Evolutionary conservation across 92 coral and sea anemone species (phyloP).

Genomic region (Paramuricea clavata): DNA sequence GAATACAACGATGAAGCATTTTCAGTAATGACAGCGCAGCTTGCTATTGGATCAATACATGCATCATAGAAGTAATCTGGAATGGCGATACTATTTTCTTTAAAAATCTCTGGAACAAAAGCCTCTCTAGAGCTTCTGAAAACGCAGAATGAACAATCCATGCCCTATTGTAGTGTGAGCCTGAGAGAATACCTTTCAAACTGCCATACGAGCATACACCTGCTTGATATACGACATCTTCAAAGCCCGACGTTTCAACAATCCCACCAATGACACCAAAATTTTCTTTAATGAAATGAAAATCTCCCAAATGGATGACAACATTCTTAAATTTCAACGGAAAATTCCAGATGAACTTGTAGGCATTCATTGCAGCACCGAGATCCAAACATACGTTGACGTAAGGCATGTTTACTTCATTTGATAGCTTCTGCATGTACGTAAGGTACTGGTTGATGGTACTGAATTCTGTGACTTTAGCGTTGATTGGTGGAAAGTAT

Average conservation of each 20-base stretch:
- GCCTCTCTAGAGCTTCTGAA: too few species aligned
- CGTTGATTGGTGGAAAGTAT: slow-evolving; percentile 11
- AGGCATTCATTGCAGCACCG: slow-evolving; percentile 36
- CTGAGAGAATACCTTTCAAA: not conserved
- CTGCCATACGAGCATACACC: slow-evolving; percentile 3
- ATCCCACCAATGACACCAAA: slow-evolving; percentile 13
- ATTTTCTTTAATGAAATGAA: slow-evolving; percentile 25
- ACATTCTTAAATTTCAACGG: slow-evolving; percentile 15
- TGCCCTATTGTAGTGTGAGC: slow-evolving; percentile 13
- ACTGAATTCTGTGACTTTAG: slow-evolving; percentile 24
- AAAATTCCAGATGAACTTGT: slow-evolving; percentile 25
- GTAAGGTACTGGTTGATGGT: slow-evolving; percentile 14
- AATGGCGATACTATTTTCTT: not conserved
- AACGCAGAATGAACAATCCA: too few species aligned
- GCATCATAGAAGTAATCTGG: not conserved
- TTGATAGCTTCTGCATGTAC: slow-evolving; percentile 26
- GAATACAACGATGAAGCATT: not conserved
- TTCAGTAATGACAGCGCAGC: not conserved
- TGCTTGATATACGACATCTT: slow-evolving; percentile 1
- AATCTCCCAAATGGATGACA: slow-evolving; percentile 17
- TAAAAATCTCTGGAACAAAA: slow-evolving; percentile 18
- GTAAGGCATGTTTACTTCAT: slow-evolving; percentile 26
- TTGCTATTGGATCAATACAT: not conserved
- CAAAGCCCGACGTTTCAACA: not conserved
- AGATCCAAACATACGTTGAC: slow-evolving; percentile 10